Base-by-base conservation (phyloP, 2,888 invertebrate genomes). In the Rhodophaea formosa region DNA sequence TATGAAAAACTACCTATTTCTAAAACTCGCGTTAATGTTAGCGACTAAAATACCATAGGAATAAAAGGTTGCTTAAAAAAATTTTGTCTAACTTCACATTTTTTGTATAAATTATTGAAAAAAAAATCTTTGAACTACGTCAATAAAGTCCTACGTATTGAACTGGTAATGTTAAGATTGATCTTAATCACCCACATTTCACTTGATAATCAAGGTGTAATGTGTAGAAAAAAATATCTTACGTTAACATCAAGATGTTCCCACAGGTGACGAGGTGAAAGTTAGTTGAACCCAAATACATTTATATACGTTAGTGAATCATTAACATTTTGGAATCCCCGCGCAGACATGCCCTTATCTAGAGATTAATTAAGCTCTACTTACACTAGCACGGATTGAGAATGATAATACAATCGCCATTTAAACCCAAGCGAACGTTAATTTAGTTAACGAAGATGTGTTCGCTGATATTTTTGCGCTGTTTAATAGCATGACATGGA, bases 401-500 rank as follows among this genome's bases (percentile, higher is more conserved):
- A 47, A 53, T 42, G 47, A 54, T 45, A 53, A 57, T 42, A 54
- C 57, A 61, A 64, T 71, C 69, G 66, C 70, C 76, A 75, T 71
- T 66, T 66, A 70, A 70, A 68, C 65, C 67, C 65, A 65, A 64
- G 72, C 70, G 71, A 79, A 81, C 82, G 78, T 77, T 84, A 83
- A 88, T 83, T 84, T 81, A 77, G 76, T 79, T 79, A 82, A 79
- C 74, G 77, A 80, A 88, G 87, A 89, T 88, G 80, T 84, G 83
- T 81, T 80, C 82, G 83, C 77, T 82, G 88, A 89, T 90, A 89
- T 90, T 90, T 87, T 88, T 88, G 77, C 84, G 68, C 72, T 79
- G 80, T 79, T 86, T 88, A 89, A 88, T 90, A 86, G 83, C 77
- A 77, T 89, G 91, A 79, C 74, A 90, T 91, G 86, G 90, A 91